phyloP scores from a whole-genome alignment of 1,140 invertebrate genomes.

The Apocrypta bakeri region DNA sequence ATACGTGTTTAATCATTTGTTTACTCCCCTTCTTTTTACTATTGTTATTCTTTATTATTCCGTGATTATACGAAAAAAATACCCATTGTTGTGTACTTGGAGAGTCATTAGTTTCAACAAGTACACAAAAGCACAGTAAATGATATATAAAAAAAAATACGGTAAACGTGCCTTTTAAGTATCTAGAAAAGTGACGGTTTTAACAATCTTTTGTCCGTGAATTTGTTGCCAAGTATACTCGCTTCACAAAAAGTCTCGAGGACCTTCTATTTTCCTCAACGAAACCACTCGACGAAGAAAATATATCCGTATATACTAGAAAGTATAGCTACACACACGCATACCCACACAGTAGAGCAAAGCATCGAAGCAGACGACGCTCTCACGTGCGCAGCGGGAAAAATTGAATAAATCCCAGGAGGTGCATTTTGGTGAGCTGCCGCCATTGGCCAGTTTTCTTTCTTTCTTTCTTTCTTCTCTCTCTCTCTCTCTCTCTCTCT shows the following conservation, averaged over 20 bases:
- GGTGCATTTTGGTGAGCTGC: not conserved
- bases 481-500: not conserved
- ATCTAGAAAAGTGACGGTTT: not conserved
- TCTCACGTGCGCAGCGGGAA: not conserved
- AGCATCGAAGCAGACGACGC: not conserved
- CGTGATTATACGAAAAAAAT: too few species aligned
- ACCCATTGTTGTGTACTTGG: too few species aligned
- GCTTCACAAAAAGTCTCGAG: not conserved
- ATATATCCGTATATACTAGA: not conserved
- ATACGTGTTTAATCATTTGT: too few species aligned
- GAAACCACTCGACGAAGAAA: not conserved
- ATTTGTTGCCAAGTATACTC: not conserved
- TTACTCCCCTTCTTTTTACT: too few species aligned
- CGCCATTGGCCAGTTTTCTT: not conserved
- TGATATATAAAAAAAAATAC: not conserved
- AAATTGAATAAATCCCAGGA: slow-evolving; percentile 2
- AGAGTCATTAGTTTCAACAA: too few species aligned
- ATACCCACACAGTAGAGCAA: not conserved
- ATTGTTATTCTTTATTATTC: too few species aligned
- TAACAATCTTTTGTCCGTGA: not conserved
- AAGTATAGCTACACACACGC: not conserved
- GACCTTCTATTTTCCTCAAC: not conserved
- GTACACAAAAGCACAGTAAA: not conserved
- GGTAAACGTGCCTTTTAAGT: too few species aligned
- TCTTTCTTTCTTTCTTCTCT: not conserved